phyloP scores from a whole-genome alignment of 92 coral and sea anemone species.

The Palythoa grandis region DNA sequence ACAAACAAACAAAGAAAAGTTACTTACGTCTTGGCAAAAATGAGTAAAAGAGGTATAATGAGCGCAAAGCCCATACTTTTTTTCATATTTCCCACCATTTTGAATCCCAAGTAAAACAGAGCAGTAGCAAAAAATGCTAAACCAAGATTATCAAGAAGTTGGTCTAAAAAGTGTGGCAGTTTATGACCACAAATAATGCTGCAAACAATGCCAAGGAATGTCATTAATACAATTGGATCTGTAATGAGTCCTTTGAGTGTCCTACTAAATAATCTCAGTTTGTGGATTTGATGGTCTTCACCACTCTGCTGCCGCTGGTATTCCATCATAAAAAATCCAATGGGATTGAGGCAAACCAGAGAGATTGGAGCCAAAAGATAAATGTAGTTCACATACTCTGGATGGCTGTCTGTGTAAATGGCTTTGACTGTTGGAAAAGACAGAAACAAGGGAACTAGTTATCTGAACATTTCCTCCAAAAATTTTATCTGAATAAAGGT shows the following conservation, averaged over 20 bases:
- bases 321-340: conserved; percentile 81
- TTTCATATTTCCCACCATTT: conserved; percentile 90
- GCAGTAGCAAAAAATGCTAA: conserved; percentile 85
- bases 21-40: conserved; percentile 84
- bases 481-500: too few relatives aligned
- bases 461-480: too few relatives aligned
- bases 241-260: conserved; percentile 71
- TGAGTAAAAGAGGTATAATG: conserved; percentile 76
- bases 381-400: conserved; percentile 78
- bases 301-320: conserved; percentile 61
- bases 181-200: conserved; percentile 63
- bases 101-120: conserved; percentile 85
- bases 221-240: conserved; percentile 82
- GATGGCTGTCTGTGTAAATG: conserved; percentile 70
- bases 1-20: not conserved
- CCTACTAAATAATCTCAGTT: conserved; percentile 48
- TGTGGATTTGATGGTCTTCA: conserved; percentile 46
- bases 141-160: conserved; percentile 70
- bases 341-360: conserved; percentile 66
- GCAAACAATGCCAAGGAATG: conserved; percentile 76
- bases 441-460: too few relatives aligned
- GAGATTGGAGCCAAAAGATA: conserved; percentile 83
- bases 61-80: conserved; percentile 75
- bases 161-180: conserved; percentile 59
- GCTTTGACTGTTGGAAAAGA: conserved; percentile 71